Evolutionary conservation across 2,113 vertebrate species (phyloP).

Genomic region (Cyrtonyx montezumae): DNA sequence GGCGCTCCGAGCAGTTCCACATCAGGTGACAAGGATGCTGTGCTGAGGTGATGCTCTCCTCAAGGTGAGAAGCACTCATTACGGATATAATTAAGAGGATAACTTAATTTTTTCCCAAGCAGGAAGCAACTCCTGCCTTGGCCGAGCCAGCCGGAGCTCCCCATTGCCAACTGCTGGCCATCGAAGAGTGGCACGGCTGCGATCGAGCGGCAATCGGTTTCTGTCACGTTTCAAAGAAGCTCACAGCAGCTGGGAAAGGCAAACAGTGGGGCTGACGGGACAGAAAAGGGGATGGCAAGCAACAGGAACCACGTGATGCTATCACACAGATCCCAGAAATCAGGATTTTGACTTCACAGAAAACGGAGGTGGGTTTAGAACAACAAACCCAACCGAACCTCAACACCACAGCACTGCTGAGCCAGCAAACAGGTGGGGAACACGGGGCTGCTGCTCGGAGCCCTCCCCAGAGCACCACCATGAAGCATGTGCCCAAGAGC

Average conservation of each 20-base stretch:
- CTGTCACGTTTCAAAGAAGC: neutral
- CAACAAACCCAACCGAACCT: neutral
- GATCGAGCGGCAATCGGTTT: neutral
- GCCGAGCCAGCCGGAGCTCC: neutral
- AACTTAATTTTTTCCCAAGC: neutral
- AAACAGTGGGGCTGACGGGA: neutral
- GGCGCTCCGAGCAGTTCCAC: neutral
- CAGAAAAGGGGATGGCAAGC: neutral
- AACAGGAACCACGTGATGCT: neutral
- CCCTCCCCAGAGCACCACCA: too few relatives aligned
- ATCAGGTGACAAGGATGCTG: neutral
- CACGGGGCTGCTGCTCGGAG: neutral
- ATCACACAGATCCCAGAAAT: neutral
- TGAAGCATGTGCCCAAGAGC: accelerated
- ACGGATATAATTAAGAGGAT: neutral
- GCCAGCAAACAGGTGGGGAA: neutral
- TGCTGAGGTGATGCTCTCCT: accelerated
- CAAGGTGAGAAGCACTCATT: neutral
- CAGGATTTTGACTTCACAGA: neutral
- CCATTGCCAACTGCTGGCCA: neutral
- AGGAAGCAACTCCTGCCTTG: neutral
- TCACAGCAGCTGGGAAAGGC: conserved; percentile 17
- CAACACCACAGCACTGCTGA: neutral
- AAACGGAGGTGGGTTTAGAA: neutral
- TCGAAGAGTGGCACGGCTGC: neutral